phyloP scores from a whole-genome alignment of 2,113 vertebrate species.

The Psammodynastes pulverulentus region DNA sequence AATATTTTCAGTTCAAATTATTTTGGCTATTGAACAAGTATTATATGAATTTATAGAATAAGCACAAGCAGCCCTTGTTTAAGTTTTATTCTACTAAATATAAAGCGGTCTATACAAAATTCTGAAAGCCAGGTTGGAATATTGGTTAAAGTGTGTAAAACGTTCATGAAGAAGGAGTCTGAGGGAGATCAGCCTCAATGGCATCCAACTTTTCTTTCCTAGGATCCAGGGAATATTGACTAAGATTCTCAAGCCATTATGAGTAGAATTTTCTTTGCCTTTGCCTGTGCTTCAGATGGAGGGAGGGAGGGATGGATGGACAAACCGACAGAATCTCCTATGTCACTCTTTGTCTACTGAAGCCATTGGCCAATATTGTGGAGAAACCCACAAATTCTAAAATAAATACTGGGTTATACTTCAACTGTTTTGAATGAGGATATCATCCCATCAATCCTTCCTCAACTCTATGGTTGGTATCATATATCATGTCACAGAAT shows the following conservation, averaged over 20 bases:
- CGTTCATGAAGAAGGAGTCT: background rate
- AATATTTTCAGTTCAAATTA: background rate
- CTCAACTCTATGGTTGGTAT: background rate
- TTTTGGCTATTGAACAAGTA: background rate
- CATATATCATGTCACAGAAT: background rate
- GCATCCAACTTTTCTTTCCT: background rate
- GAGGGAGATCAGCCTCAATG: background rate
- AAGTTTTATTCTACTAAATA: background rate
- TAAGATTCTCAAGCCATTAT: background rate
- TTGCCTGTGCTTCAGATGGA: background rate
- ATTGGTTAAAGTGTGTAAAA: background rate
- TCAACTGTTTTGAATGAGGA: background rate
- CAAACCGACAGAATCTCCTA: background rate
- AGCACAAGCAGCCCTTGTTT: background rate
- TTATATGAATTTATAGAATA: background rate
- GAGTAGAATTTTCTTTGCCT: background rate
- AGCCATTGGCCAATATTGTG: background rate
- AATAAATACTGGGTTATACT: background rate
- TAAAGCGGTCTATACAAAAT: background rate
- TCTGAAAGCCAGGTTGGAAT: background rate
- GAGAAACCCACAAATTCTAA: background rate
- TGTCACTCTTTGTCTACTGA: background rate
- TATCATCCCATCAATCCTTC: background rate
- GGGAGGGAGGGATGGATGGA: no score
- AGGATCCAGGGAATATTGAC: background rate